Conservation (phyloP, 2,888 invertebrate species). For the Chloroclysta siterata region DNA sequence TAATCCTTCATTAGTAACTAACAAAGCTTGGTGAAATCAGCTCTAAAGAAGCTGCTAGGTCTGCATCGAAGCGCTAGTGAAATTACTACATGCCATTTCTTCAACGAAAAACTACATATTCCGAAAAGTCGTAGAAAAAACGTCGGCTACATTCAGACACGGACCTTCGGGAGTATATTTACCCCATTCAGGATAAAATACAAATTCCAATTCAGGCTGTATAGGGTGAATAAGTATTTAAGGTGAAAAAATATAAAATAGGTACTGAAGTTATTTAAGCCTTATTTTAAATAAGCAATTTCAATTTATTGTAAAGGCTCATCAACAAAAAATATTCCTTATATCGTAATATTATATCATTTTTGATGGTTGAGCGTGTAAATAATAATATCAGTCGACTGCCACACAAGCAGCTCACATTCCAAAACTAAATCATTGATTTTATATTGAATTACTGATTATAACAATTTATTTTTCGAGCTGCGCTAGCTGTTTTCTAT, state of each 20-base stretch:
- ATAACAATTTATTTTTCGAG: background rate
- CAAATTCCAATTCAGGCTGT: background rate
- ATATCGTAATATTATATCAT: background rate
- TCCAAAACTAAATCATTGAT: constrained; percentile 1
- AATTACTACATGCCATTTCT: too few species aligned
- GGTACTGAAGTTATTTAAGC: background rate
- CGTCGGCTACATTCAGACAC: too few species aligned
- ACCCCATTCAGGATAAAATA: too few species aligned
- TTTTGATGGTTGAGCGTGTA: constrained; percentile 56
- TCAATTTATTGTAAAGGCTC: background rate
- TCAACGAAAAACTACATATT: too few species aligned
- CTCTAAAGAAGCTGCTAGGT: too few species aligned
- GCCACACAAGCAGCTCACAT: constrained; percentile 8
- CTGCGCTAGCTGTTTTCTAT: too few species aligned
- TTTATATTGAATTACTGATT: background rate
- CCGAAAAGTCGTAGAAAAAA: too few species aligned
- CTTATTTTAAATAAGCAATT: background rate
- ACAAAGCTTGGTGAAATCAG: too few species aligned
- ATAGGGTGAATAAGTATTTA: background rate
- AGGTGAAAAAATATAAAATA: background rate
- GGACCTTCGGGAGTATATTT: too few species aligned
- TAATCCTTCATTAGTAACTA: too few species aligned
- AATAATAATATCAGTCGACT: constrained; percentile 65
- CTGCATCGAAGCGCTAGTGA: too few species aligned
- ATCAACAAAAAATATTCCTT: background rate